Percentiles rank a stretch among this genome's conserved stretches.
phyloP scores from a whole-genome alignment of 92 coral and sea anemone genomes.

The Galaxea fascicularis region DNA sequence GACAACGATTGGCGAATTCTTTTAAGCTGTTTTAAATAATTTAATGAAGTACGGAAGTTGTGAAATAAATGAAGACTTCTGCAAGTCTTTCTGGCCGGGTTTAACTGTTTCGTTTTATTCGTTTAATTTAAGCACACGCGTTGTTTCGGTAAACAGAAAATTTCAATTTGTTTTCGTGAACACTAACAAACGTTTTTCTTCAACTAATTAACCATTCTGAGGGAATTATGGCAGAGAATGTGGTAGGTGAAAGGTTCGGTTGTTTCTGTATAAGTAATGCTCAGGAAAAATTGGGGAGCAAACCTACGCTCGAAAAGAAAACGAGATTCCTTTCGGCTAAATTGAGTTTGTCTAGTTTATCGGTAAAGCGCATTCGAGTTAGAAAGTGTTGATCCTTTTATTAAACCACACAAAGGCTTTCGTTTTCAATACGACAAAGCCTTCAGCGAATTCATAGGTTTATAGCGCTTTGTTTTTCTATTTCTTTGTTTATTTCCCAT shows the following conservation, averaged over 20 bases:
- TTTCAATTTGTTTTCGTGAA: background rate
- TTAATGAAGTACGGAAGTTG: background rate
- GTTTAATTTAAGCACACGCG: too few relatives aligned
- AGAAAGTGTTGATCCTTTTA: background rate
- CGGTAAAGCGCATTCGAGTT: too few relatives aligned
- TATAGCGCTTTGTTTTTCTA: background rate
- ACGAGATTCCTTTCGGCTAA: too few relatives aligned
- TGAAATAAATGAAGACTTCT: background rate
- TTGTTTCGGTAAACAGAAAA: background rate
- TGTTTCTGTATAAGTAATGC: too few relatives aligned
- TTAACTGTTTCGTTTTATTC: background rate
- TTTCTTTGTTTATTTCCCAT: slow-evolving; percentile 27
- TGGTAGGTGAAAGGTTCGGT: background rate
- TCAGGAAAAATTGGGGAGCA: too few relatives aligned
- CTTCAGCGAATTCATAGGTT: background rate
- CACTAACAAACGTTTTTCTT: background rate
- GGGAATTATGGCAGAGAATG: background rate
- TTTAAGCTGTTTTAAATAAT: too few relatives aligned
- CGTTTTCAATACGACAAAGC: slow-evolving; percentile 3
- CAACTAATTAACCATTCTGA: background rate
- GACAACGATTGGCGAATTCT: too few relatives aligned
- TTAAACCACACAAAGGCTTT: background rate
- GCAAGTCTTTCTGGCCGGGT: background rate
- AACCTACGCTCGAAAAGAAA: too few relatives aligned
- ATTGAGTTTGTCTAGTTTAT: too few relatives aligned